A percentile compares a stretch with the other conserved stretches of the same genome.
phyloP scores from a whole-genome alignment of 2,888 invertebrate genomes.

The Bursaphelenchus okinawaensis region DNA sequence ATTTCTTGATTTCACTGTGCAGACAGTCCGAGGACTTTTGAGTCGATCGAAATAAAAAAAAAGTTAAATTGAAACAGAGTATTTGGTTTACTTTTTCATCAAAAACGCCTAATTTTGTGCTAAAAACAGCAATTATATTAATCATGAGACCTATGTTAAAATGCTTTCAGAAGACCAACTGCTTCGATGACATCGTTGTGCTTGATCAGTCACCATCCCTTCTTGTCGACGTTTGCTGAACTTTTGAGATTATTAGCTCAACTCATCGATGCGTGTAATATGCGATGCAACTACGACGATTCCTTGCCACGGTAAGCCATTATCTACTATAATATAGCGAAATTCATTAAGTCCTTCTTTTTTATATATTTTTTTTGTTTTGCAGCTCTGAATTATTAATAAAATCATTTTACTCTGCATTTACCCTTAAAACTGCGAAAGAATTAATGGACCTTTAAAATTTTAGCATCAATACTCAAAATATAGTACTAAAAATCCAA shows the following conservation, averaged over 20 bases:
- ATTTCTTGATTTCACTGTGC: too few species aligned
- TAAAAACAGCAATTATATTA: not conserved
- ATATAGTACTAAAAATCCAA: not conserved
- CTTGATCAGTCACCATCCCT: slow-evolving; percentile 95
- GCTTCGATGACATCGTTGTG: slow-evolving; percentile 87
- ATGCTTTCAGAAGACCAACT: slow-evolving; percentile 62
- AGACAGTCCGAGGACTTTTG: too few species aligned
- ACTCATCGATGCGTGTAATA: slow-evolving; percentile 94
- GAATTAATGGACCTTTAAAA: not conserved
- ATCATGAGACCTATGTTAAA: not conserved
- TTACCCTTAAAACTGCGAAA: not conserved
- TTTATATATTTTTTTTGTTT: not conserved
- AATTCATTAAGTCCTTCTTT: slow-evolving; percentile 4
- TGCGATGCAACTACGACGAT: slow-evolving; percentile 62
- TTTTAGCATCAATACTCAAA: too few species aligned
- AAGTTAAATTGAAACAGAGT: too few species aligned
- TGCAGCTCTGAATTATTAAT: too few species aligned
- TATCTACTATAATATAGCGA: too few species aligned
- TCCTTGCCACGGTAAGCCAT: slow-evolving; percentile 26
- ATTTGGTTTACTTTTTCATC: too few species aligned
- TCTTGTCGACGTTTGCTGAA: slow-evolving; percentile 95
- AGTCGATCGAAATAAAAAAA: too few species aligned
- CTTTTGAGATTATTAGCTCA: slow-evolving; percentile 90
- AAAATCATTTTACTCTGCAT: not conserved
- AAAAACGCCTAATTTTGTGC: not conserved